Evolutionary conservation across 2,113 vertebrate genomes (phyloP), one percentile per base, ranked within the genome.

Genomic region (Ellobius talpinus): DNA sequence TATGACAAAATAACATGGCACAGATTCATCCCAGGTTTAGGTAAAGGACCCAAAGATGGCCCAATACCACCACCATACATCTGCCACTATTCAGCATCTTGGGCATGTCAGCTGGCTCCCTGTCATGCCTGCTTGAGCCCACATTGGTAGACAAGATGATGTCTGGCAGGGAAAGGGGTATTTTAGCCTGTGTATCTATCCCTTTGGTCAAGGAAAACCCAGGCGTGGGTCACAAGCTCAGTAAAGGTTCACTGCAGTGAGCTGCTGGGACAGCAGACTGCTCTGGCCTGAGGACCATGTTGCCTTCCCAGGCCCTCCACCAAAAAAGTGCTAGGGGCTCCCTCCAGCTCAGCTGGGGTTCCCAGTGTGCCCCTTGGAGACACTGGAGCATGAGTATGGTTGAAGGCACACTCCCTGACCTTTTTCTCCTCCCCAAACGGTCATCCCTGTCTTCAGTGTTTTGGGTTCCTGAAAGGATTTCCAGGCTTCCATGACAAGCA

Each of bases 1-100:
- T 11, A 39, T 29, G n/a, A 78, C 74, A 9, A 24, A 45, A 65
- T n/a, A 0, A 65, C 42, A 0, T 31, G 36, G 33, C 1, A 33
- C 63, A 85, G n/a, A 47, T 47, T 39, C 0, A 31, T n/a, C 31
- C 14, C 55, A 52, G 23, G 6, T 0, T 63, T 11, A 16, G 11
- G 24, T 87, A 5, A 1, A 10, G 78, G 12, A 31, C 58, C 68
- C 42, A 13, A 17, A 36, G 19, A 21, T 21, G 24, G 39, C 11
- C 73, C 73, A 78, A 21, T 19, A 63, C 23, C 24, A 74, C 16
- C 72, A 55, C 29, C 52, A 16, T 3, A 16, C 14, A 39, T 61
- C 19, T 29, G 42, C 33, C 70, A 89, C 13, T 52, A 13, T 47
- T 78, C 63, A 36, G 91, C 16, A 55, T 77, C 63, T 70, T 79